Base-by-base conservation (phyloP, 2,888 invertebrate genomes). In the Lapara coniferarum region DNA sequence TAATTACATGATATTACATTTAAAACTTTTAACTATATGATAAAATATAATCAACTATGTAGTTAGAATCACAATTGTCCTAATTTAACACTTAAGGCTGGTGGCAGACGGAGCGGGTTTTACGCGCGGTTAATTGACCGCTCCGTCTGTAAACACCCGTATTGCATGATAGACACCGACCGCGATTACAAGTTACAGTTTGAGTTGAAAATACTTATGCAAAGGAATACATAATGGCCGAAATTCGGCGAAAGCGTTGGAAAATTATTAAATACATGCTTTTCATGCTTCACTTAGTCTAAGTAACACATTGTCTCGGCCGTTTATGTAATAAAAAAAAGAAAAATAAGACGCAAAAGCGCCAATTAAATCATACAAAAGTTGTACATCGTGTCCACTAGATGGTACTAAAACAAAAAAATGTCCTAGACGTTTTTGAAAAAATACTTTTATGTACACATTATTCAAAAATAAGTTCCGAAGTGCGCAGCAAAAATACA, bases 11-110 rank as follows among this genome's bases (percentile, higher is more conserved):
- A 91, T 91, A 90, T 90, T 90, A 91, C 81, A 91, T 86, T 89
- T 89, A 85, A 88, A 91, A 91, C 83, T 80, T 83, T 73, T 82
- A 82, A 87, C 86, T 89, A 89, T 89, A 86, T 85, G 87, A 88
- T 91, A 91, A 90, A 90, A 85, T 86, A 88, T 89, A 90, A 87
- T 85, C 85, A 87, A 89, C 91, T 92, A 92, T 92, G 89, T 87
- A 85, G 85, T 88, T 91, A 91, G 91, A 93, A 93, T 93, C 93
- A 93, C 93, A 93, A 89, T 92, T 91, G 83, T 88, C 92, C 92
- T 92, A 93, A 89, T 84, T 82, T 80, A 86, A 92, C 90, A 89
- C 89, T 88, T 83, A 86, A 79, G 30, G 49, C 58, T 14, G 63
- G 46, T 19, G 46, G 19, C 19, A 25, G 13, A 63, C 63, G 46